Conservation (phyloP, 2,888 invertebrate genomes). For the Coenonympha glycerion region DNA sequence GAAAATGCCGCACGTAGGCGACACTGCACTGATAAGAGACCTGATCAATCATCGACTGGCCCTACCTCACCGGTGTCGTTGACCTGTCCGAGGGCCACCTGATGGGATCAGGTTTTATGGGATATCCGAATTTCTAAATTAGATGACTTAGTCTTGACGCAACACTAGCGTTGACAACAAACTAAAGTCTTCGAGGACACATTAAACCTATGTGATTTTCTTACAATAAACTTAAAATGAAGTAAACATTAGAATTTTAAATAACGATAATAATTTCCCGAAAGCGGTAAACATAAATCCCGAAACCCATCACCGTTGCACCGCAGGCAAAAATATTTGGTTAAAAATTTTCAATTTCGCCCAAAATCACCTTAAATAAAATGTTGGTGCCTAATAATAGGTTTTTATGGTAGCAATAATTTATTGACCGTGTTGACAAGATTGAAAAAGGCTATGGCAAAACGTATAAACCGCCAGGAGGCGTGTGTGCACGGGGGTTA, state of each 20-base stretch:
- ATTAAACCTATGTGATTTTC: constrained; percentile 11
- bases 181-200: constrained; percentile 18
- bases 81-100: constrained; percentile 60
- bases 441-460: constrained; percentile 50
- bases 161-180: not conserved
- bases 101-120: constrained; percentile 59
- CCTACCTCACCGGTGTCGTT: constrained; percentile 69
- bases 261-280: constrained; percentile 39
- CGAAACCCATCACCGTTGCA: constrained; percentile 54
- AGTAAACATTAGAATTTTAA: constrained; percentile 47
- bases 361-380: constrained; percentile 63
- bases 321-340: constrained; percentile 58
- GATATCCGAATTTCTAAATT: constrained; percentile 40
- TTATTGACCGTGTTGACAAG: constrained; percentile 71
- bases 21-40: constrained; percentile 67
- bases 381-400: constrained; percentile 70
- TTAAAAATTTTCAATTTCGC: constrained; percentile 63
- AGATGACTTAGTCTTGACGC: constrained; percentile 1
- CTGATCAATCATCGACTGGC: constrained; percentile 71
- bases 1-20: constrained; percentile 70
- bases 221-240: constrained; percentile 15
- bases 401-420: constrained; percentile 66
- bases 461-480: constrained; percentile 58
- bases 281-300: constrained; percentile 55
- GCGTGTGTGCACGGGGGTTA: constrained; percentile 66